Base-by-base conservation (phyloP, 2,113 vertebrate genomes). In the Rhinolophus ferrumequinum region DNA sequence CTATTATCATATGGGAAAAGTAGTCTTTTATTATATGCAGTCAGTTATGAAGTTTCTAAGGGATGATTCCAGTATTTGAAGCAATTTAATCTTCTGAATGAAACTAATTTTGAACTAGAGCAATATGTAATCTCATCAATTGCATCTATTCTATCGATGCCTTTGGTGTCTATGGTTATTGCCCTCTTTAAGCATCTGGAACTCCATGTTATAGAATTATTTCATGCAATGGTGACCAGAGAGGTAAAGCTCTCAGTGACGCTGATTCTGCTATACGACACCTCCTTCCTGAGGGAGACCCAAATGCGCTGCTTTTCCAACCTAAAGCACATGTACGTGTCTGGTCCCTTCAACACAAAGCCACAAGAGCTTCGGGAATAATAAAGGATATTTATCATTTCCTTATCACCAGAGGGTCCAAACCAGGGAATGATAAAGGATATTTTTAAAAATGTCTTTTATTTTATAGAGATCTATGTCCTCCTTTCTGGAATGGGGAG, bases 41-140 rank as follows among this genome's bases (percentile, higher is more conserved):
- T 88, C 33, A 47, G 66, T 88, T 84, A 90, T 14, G 69, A 52
- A 85, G n/a, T 72, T 79, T 90, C 93, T 67, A 90, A 95, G 30
- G 54, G 19, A 35, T 24, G 7, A 90, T 60, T 90, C 30, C 28
- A 84, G 50, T 72, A 62, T 91, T 62, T 88, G 92, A 87, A 91
- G 52, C 56, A 83, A 69, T 79, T 75, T 79, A 41, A 80, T 93
- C 80, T 87, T 80, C 52, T n/a, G 26, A 96, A 87, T 77, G 26
- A 93, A 89, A 89, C 30, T 2, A 64, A 66, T 90, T 90, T 75
- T 80, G 69, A 93, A 30, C 50, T 64, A 28, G 38, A 52, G 38
- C 28, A 35, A 24, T 73, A 66, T 13, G 10, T 24, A 26, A 72
- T 66, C 50, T 88, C 7, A 24, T 56, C 35, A 38, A 24, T 77